A percentile compares a stretch with the other conserved stretches of the same genome.
Evolutionary conservation across 2,888 invertebrate species (phyloP).

Genomic region (Barypeithes pellucidus): DNA sequence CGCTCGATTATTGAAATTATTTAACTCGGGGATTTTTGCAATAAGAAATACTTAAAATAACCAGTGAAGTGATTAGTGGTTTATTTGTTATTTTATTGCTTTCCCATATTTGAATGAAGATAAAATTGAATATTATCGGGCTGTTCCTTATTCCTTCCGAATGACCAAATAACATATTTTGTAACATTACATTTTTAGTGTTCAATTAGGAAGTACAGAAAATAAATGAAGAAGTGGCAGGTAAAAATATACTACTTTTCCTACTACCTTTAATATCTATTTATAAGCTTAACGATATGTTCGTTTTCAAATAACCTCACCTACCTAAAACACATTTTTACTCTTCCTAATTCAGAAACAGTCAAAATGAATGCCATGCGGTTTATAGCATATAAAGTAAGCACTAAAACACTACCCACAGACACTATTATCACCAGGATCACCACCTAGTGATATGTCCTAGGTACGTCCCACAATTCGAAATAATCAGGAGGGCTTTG

Average conservation of each 20-base stretch:
- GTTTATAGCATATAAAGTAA: background rate
- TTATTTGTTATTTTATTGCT: too few species aligned
- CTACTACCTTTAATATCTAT: background rate
- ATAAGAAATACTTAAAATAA: too few species aligned
- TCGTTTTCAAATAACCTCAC: background rate
- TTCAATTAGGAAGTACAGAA: background rate
- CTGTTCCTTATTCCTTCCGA: background rate
- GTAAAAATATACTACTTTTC: background rate
- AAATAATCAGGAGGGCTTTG: conserved; percentile 69
- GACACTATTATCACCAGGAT: background rate
- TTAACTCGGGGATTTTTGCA: too few species aligned
- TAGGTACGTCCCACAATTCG: conserved; percentile 67
- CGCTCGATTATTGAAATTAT: too few species aligned
- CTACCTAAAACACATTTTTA: conserved; percentile 1
- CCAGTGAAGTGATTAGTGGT: too few species aligned
- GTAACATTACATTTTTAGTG: too few species aligned
- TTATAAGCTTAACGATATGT: conserved; percentile 8
- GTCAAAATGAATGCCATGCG: background rate
- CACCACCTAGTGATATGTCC: conserved; percentile 61
- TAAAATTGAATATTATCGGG: too few species aligned
- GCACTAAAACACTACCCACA: background rate
- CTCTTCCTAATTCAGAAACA: conserved; percentile 1
- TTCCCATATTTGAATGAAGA: too few species aligned
- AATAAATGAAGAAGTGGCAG: background rate
- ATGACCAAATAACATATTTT: too few species aligned